Conservation (phyloP, 2,797 vertebrate species). For the Microcaecilia unicolor region DNA sequence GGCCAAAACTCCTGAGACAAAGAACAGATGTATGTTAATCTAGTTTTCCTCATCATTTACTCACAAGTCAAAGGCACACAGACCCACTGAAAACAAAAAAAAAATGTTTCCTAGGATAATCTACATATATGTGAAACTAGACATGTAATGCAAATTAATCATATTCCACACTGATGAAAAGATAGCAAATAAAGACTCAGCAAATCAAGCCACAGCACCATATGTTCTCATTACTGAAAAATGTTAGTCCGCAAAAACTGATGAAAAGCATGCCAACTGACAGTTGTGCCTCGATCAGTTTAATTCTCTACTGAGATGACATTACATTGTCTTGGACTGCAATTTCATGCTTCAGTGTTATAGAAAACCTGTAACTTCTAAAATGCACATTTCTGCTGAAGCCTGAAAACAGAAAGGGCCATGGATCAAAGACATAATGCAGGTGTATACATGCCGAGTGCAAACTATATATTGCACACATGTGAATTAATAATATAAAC, state of each 20-base stretch:
- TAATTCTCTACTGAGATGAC: background rate
- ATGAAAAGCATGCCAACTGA: constrained; percentile 5
- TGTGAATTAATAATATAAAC: no score
- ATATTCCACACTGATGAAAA: constrained; percentile 2
- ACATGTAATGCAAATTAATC: constrained; percentile 11
- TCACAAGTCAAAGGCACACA: constrained; percentile 1
- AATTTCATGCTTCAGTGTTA: constrained; percentile 9
- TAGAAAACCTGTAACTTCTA: background rate
- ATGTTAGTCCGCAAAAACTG: constrained; percentile 1
- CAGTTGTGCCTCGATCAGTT: background rate
- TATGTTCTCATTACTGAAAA: constrained; percentile 7
- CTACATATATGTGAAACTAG: background rate
- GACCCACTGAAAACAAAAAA: background rate
- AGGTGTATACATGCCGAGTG: no score
- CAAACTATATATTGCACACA: no score
- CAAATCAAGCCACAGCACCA: constrained; percentile 4
- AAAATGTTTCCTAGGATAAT: background rate
- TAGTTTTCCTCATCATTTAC: background rate
- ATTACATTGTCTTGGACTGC: background rate
- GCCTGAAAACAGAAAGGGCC: no score
- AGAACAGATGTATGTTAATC: background rate
- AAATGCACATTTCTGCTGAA: background rate
- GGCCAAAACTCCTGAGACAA: no score
- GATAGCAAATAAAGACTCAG: background rate
- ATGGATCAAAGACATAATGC: no score